Conservation (phyloP, 35 echinoderm and acorn worm species). For the Anneissia japonica region DNA sequence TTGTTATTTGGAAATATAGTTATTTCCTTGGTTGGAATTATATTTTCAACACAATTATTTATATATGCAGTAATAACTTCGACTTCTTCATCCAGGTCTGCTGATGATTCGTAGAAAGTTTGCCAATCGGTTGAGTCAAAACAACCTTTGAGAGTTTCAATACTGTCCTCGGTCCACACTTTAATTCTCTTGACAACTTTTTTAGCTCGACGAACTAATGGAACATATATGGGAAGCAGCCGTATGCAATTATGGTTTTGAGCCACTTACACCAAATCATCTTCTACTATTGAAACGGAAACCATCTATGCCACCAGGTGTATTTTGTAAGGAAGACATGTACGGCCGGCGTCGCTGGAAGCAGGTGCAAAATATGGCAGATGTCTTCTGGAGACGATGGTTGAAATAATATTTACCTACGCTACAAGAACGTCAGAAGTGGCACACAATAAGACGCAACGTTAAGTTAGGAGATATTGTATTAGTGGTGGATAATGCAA, state of each 20-base stretch:
- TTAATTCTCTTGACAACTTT: not conserved
- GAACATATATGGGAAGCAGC: not conserved
- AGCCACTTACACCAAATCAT: not conserved
- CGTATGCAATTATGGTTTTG: slow-evolving; percentile 23
- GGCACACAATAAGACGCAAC: not conserved
- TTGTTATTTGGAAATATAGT: slow-evolving; percentile 20
- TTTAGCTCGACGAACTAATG: not conserved
- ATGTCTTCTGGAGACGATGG: slow-evolving; percentile 25
- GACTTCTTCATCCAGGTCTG: not conserved
- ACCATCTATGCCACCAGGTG: not conserved
- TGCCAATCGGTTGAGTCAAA: slow-evolving; percentile 31
- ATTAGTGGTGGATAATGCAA: not conserved
- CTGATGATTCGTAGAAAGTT: not conserved
- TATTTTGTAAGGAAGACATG: not conserved
- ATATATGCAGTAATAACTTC: not conserved
- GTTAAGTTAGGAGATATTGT: slow-evolving; percentile 6
- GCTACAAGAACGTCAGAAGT: slow-evolving; percentile 31
- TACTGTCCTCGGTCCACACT: slow-evolving; percentile 7
- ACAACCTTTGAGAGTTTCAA: slow-evolving; percentile 18
- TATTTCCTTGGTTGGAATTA: not conserved
- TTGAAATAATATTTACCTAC: not conserved
- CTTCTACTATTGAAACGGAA: not conserved
- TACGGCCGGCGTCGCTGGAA: not conserved
- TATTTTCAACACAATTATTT: not conserved
- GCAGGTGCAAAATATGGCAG: slow-evolving; percentile 23